Evolutionary conservation across 2,888 invertebrate genomes (phyloP).

Genomic region (Caenorhabditis sp.): DNA sequence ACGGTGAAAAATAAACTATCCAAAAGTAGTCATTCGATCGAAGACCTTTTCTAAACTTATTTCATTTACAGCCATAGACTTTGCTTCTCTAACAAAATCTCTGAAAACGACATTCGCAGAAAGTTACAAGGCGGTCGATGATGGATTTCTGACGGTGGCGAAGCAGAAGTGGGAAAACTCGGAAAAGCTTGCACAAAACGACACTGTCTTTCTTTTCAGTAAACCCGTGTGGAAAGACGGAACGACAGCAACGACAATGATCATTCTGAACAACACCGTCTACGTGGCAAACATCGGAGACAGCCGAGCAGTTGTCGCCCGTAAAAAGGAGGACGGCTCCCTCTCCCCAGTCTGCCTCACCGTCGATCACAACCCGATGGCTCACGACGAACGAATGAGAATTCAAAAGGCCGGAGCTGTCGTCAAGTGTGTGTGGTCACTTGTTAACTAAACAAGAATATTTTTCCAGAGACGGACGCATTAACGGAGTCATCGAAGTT

Average conservation of each 20-base stretch:
- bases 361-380: constrained; percentile 81
- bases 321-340: constrained; percentile 46
- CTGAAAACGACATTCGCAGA: constrained; percentile 80
- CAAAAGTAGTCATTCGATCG: constrained; percentile 74
- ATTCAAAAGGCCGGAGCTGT: constrained; percentile 82
- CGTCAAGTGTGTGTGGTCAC: constrained; percentile 79
- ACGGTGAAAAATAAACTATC: constrained; percentile 79
- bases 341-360: constrained; percentile 80
- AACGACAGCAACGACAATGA: constrained; percentile 81
- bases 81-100: constrained; percentile 79
- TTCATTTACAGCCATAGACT: constrained; percentile 51
- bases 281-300: constrained; percentile 82
- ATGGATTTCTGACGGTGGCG: constrained; percentile 81
- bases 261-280: constrained; percentile 81
- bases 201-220: no score
- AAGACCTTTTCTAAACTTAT: background rate
- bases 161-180: constrained; percentile 79
- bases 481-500: constrained; percentile 81
- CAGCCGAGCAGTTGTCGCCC: constrained; percentile 79
- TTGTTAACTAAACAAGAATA: background rate
- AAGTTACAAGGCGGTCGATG: constrained; percentile 81
- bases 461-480: constrained; percentile 79
- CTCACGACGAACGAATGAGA: constrained; percentile 81
- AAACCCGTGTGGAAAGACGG: constrained; percentile 82
- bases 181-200: no score